A percentile compares a stretch with the other conserved stretches of the same genome.
These are phyloP conservation scores for Erethizon dorsatum DNA, from an alignment of 2,797 vertebrate genomes.

Conservation along the genomic window DNA sequence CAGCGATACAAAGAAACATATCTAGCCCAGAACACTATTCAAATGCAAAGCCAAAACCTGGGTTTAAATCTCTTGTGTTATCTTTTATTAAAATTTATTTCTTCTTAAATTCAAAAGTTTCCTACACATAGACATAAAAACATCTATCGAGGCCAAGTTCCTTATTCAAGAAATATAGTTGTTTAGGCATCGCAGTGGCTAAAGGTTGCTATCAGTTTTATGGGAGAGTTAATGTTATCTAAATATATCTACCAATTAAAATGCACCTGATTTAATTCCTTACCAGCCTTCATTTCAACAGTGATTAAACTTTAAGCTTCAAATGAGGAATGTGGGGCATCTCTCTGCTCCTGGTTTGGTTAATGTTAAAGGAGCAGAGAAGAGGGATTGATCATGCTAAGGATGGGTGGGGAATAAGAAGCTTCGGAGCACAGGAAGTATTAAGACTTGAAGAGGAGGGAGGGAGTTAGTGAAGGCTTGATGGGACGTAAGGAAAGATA, in stretches of 20 bases:
- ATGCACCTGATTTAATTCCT: conserved; percentile 40
- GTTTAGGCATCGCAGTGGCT: conserved; percentile 65
- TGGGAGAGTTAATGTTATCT: conserved; percentile 54
- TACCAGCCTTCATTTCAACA: conserved; percentile 16
- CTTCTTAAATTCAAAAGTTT: conserved; percentile 60
- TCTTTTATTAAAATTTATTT: conserved; percentile 32
- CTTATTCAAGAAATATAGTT: neutral
- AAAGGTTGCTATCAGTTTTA: neutral
- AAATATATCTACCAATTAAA: conserved; percentile 56
- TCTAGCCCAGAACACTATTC: conserved; percentile 10
- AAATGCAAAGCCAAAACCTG: neutral
- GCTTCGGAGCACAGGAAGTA: neutral
- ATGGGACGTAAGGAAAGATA: neutral
- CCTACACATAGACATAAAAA: conserved; percentile 54
- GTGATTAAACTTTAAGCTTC: conserved; percentile 59
- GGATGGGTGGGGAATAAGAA: neutral
- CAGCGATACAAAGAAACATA: neutral
- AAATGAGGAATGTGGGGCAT: neutral
- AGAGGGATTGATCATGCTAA: neutral
- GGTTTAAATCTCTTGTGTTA: conserved; percentile 54
- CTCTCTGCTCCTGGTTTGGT: neutral
- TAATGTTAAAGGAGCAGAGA: neutral
- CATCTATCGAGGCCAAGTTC: neutral
- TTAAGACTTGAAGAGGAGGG: neutral
- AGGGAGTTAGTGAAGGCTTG: neutral